phyloP scores from a whole-genome alignment of 2,797 vertebrate species.

The Etheostoma nigrum region DNA sequence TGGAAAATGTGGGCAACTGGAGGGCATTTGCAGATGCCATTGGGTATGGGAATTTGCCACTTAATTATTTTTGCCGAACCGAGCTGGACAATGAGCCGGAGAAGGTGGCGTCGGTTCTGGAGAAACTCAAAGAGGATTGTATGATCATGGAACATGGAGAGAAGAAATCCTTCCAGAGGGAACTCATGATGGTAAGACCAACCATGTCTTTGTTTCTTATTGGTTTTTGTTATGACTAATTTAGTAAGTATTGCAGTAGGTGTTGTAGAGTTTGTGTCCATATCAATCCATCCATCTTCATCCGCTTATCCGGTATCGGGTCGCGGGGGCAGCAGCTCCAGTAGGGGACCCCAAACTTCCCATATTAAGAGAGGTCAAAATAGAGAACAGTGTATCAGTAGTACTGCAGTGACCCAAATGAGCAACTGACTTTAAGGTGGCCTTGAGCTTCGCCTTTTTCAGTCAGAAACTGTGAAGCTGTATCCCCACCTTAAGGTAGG shows the following conservation, averaged over 20 bases:
- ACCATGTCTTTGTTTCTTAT: background rate
- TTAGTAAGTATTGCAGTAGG: background rate
- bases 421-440: too few species aligned
- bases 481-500: background rate
- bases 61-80: constrained; percentile 92
- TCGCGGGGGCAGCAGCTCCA: too few species aligned
- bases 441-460: background rate
- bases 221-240: background rate
- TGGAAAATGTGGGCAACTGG: constrained; percentile 98
- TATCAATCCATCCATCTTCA: background rate
- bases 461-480: background rate
- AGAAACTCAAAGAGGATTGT: constrained; percentile 98
- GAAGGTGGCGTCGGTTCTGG: constrained; percentile 94
- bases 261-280: background rate
- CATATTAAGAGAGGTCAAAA: background rate
- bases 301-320: too few species aligned
- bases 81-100: constrained; percentile 95
- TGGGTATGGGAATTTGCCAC: constrained; percentile 90
- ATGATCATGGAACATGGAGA: constrained; percentile 92
- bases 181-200: constrained; percentile 93
- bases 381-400: too few species aligned
- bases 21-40: constrained; percentile 92
- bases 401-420: too few species aligned
- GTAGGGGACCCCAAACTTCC: too few species aligned
- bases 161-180: constrained; percentile 97